Conservation (phyloP, 2,888 invertebrate species). For the Gryllus longicercus region DNA sequence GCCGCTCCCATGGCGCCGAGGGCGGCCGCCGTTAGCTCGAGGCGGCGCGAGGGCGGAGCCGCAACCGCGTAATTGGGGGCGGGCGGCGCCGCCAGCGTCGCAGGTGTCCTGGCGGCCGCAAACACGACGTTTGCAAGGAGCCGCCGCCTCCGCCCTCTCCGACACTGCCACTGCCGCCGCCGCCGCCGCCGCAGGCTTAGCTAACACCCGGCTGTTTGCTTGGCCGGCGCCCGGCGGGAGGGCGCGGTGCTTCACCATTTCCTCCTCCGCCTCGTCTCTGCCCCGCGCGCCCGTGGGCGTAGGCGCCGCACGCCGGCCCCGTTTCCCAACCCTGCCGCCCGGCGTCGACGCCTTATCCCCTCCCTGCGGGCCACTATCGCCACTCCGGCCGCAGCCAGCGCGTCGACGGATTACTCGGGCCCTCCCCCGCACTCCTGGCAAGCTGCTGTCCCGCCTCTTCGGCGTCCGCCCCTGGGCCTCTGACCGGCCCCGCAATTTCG, state of each 20-base stretch:
- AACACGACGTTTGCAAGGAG: too few species aligned
- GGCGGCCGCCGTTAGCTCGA: too few species aligned
- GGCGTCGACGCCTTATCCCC: too few species aligned
- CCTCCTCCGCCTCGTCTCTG: not conserved
- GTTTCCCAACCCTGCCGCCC: too few species aligned
- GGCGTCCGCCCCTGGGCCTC: not conserved
- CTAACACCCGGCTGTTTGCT: slow-evolving; percentile 17
- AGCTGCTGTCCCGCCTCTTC: not conserved
- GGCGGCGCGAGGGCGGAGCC: too few species aligned
- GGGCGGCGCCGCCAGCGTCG: too few species aligned
- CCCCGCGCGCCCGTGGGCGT: not conserved
- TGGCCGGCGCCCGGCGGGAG: not conserved
- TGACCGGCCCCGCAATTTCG: not conserved
- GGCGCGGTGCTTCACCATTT: not conserved
- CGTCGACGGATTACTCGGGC: not conserved
- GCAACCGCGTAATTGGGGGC: too few species aligned
- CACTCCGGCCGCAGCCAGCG: too few species aligned
- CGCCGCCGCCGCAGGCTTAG: not conserved
- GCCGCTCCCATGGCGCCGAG: too few species aligned
- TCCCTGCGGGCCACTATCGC: too few species aligned
- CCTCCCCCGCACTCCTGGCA: not conserved
- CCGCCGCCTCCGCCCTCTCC: not conserved
- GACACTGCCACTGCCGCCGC: not conserved
- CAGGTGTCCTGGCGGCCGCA: too few species aligned
- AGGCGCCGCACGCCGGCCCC: too few species aligned